Base-by-base conservation (phyloP, 1,140 invertebrate species). In the Calephelis nemesis region DNA sequence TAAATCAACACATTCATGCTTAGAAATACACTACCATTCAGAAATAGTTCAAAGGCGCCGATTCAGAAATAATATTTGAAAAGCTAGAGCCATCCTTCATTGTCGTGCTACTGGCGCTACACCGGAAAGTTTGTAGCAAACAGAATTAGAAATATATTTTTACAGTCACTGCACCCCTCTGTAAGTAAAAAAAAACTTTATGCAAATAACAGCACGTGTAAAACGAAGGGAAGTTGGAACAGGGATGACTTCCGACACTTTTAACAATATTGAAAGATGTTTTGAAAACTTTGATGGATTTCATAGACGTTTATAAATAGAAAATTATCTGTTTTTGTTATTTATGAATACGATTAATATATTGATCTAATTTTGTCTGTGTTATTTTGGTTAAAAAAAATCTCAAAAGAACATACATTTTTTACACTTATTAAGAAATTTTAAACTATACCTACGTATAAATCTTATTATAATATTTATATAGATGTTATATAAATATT, bases 121-220 rank as follows among this genome's bases (percentile, higher is more conserved):
- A 82, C 82, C 79, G 85, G 84, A 87, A 88, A 83, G 74, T 76
- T 77, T 65, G 74, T 71, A 76, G 73, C 66, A 76, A 75, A 88
- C 84, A 81, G 81, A 91, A 88, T 89, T 89, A 89, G 88, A 91
- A 88, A 86, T 84, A 78, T 91, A 91, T 91, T 89, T 90, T 85
- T 87, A 85, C 78, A 80, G 65, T 79, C 77, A 80, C 75, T 76
- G 65, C 78, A 82, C 81, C 85, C 81, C 82, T 81, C 75, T 52
- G 70, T 69, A 72, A 73, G 47, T 63, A 50, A 81, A 87, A 83
- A 83, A 88, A 89, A 88, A 81, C 76, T 83, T 83, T 89, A 91
- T 89, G 87, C 88, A 91, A 89, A 89, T 89, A 91, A 88, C 80
- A 84, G 78, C 82, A 87, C 84, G 77, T 88, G 85, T 87, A 86